Conservation (phyloP, 1,140 invertebrate species). For the Papilio polyxenes region DNA sequence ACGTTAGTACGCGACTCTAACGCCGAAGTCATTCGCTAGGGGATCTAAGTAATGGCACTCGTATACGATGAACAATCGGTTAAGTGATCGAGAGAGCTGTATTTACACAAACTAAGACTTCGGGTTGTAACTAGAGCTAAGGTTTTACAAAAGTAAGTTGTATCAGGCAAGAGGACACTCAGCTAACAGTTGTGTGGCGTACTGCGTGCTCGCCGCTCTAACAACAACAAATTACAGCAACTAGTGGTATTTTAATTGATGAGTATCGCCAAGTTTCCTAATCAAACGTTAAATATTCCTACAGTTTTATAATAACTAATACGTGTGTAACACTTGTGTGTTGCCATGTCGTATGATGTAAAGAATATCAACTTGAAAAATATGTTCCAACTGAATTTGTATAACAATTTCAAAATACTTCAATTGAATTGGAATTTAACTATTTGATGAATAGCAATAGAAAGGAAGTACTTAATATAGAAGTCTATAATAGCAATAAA, state of each 20-base stretch:
- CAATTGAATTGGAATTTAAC: not conserved
- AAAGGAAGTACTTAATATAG: not conserved
- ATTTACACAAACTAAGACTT: conserved; percentile 3
- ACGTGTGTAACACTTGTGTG: not conserved
- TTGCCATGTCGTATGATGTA: not conserved
- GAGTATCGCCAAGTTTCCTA: not conserved
- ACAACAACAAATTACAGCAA: conserved; percentile 3
- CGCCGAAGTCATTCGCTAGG: not conserved
- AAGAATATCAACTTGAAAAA: not conserved
- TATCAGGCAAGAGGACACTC: conserved; percentile 9
- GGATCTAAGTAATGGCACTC: conserved; percentile 25
- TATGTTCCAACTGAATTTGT: conserved; percentile 5
- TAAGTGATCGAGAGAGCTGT: conserved; percentile 10
- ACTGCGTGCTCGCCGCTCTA: conserved; percentile 15
- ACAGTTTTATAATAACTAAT: not conserved
- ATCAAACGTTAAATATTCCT: not conserved
- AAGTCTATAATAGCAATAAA: conserved; percentile 19
- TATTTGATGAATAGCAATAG: conserved; percentile 5
- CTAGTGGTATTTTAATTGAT: conserved; percentile 11
- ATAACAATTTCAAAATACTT: conserved; percentile 1
- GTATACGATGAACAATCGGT: conserved; percentile 9
- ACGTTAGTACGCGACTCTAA: conserved; percentile 41
- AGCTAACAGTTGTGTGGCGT: conserved; percentile 5
- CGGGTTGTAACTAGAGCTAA: not conserved
- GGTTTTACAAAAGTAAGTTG: not conserved